Base-by-base conservation (phyloP, 2,113 vertebrate species). In the Tricholaema leucomelas region DNA sequence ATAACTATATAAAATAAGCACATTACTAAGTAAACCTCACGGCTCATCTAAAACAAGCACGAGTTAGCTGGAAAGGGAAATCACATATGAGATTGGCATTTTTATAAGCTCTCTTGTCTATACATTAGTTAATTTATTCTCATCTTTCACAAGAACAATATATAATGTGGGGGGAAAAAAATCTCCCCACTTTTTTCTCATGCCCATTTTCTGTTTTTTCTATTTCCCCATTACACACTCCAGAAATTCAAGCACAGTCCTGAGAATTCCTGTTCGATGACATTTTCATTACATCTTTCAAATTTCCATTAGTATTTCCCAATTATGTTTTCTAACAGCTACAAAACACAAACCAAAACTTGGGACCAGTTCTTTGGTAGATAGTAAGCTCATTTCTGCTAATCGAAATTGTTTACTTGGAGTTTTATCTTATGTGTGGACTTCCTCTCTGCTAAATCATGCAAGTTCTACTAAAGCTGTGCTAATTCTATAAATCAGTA, bases 31-130 rank as follows among this genome's bases (percentile, higher is more conserved):
- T 31, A 69, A 86, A 48, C 3, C 16, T 56, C 63, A 52, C 25
- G 31, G 61, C 12, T 8, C 12, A 21, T 15, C 40, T 6, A 63
- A 55, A 80, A 58, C 19, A 70, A 65, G 8, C 0, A 4, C 18
- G 67, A 46, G 33, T 13, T 25, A 83, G 11, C 12, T 56, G 20
- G 6, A 35, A 93, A 59, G 10, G 10, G 23, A 84, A 88, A 33
- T 1, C 9, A 74, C 2, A 2, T 2, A 5, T 2, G 8, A 78
- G 7, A 69, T 64, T 4, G 2, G 4, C 18, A 38, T 27, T 95
- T 91, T 87, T 46, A 0, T 14, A 25, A 33, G 4, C 72, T 27
- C 85, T 87, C 18, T 16, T 55, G 66, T 76, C 15, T 10, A 2
- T 35, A 33, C 10, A 10, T 79, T 31, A 74, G 38, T 12, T 31